Evolutionary conservation across 2,888 invertebrate species (phyloP), one percentile per base, ranked within the genome.

Genomic region (Orthosia incerta): DNA sequence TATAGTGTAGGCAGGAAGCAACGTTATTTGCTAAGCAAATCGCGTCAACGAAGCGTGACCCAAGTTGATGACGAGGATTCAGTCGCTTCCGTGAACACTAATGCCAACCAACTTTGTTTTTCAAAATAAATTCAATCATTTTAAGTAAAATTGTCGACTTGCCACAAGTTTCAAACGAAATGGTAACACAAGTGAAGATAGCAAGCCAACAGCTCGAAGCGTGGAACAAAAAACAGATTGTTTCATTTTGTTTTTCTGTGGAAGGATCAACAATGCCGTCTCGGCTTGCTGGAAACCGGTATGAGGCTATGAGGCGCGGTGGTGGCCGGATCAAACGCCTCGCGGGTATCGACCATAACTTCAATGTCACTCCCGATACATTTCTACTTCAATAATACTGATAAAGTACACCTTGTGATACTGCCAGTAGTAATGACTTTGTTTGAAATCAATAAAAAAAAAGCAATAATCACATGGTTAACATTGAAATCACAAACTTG

Each of bases 211-310:
- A 63, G 82, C 86, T 83, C 84, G 79, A 84, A 88, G 87, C 83
- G 84, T 79, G 82, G 88, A 86, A 92, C 89, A 90, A 92, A 92
- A 94, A 93, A 92, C 89, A 90, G 88, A 91, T 91, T 91, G 93
- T 95, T 95, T 94, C 92, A 91, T 95, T 91, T 95, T 94, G 93
- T 95, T 95, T 95, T 92, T 93, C 89, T 93, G 92, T 93, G 91
- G 92, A 91, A 93, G 94, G 92, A 94, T 93, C 94, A 93, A 93
- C 95, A 94, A 93, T 94, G 95, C 94, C 90, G 92, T 90, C 92
- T 92, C 91, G 93, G 89, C 90, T 90, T 90, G 89, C 91, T 92
- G 90, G 90, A 92, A 95, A 95, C 95, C 95, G 95, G 95, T 95
- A 95, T 93, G 90, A 90, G 90, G 85, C 89, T 95, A 95, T 93